Evolutionary conservation across 2,113 vertebrate genomes (phyloP).

Genomic region (Caretta caretta): DNA sequence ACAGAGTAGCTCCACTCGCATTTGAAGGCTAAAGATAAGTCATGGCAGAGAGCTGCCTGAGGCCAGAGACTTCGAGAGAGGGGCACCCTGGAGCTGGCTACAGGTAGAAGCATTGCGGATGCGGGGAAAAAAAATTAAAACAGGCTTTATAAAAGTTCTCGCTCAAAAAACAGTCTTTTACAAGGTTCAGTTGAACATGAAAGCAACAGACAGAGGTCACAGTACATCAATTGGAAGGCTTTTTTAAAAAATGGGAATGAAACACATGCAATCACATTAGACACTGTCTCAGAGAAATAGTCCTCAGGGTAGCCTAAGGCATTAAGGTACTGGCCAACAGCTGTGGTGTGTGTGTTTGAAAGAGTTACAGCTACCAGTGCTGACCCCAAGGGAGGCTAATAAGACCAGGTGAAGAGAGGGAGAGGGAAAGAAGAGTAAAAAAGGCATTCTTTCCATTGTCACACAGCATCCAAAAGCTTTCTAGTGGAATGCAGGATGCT

Average conservation of each 20-base stretch:
- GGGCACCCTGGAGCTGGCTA: neutral
- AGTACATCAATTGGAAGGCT: neutral
- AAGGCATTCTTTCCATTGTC: neutral
- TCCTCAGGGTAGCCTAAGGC: conserved; percentile 8
- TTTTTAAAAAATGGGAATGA: neutral
- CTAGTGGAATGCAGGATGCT: neutral
- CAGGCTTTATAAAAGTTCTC: neutral
- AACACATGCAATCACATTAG: neutral
- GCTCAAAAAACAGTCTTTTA: neutral
- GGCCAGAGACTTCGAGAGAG: neutral
- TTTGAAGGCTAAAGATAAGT: conserved; percentile 28
- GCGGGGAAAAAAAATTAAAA: neutral
- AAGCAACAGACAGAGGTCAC: neutral
- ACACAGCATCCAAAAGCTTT: neutral
- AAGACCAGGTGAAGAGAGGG: neutral
- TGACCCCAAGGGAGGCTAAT: neutral
- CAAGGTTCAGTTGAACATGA: neutral
- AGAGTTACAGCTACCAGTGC: neutral
- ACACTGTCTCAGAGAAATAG: neutral
- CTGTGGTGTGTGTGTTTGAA: neutral
- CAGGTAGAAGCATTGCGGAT: neutral
- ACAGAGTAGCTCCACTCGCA: neutral
- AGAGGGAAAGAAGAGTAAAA: neutral
- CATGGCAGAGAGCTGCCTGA: neutral
- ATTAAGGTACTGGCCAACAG: neutral